Percentiles rank a stretch among this genome's conserved stretches.
phyloP scores from a whole-genome alignment of 2,888 invertebrate genomes.

The Platycheirus rosarum region DNA sequence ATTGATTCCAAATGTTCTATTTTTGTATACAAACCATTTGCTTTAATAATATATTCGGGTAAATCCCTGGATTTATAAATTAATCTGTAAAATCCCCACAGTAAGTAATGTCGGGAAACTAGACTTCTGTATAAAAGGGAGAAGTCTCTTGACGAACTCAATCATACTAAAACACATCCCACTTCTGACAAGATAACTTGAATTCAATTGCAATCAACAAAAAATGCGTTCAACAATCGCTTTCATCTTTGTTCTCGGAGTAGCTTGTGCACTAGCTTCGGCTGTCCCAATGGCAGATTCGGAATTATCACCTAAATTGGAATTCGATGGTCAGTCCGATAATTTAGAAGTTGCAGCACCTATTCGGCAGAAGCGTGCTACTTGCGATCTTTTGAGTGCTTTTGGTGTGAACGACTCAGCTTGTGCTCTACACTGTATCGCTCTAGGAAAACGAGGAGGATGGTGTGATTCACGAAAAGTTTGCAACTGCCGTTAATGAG shows the following conservation, averaged over 20 bases:
- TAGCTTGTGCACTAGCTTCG: conserved; percentile 43
- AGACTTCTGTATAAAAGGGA: too few relatives aligned
- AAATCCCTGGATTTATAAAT: too few relatives aligned
- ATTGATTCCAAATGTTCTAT: too few relatives aligned
- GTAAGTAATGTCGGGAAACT: too few relatives aligned
- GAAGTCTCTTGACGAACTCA: too few relatives aligned
- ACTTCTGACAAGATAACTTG: too few relatives aligned
- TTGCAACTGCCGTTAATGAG: conserved; percentile 78
- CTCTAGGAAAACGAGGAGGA: conserved; percentile 80
- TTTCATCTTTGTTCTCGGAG: conserved; percentile 47
- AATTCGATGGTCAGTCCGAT: conserved; percentile 44
- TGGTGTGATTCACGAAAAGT: conserved; percentile 80
- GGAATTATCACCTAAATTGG: neutral
- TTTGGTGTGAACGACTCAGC: conserved; percentile 79
- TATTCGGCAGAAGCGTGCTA: conserved; percentile 79
- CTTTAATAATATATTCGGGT: too few relatives aligned
- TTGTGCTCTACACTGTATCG: conserved; percentile 79
- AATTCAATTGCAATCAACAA: too few relatives aligned
- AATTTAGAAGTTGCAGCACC: conserved; percentile 11
- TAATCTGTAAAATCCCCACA: too few relatives aligned
- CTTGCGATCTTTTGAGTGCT: conserved; percentile 81
- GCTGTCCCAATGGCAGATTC: conserved; percentile 26
- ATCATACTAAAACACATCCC: too few relatives aligned
- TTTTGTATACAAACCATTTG: too few relatives aligned
- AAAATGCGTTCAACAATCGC: conserved; percentile 27